Conservation (phyloP, 2,797 vertebrate genomes). For the Dipus sagitta region DNA sequence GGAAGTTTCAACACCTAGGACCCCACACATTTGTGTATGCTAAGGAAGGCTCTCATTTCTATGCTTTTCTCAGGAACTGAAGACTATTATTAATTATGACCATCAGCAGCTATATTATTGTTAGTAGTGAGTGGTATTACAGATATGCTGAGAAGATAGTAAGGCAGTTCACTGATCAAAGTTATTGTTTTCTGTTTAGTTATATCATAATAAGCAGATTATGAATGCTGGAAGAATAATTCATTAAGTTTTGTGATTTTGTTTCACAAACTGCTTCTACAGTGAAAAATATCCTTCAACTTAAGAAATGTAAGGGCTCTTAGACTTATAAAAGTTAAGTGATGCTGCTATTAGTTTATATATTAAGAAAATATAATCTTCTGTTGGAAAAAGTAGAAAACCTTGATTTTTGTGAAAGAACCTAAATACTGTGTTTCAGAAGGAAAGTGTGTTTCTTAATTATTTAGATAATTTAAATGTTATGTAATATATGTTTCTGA, state of each 20-base stretch:
- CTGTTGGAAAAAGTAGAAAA: slow-evolving; percentile 29
- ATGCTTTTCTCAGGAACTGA: slow-evolving; percentile 35
- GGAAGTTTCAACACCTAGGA: neutral
- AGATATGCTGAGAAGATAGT: slow-evolving; percentile 1
- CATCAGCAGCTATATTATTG: slow-evolving; percentile 7
- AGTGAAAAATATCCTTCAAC: slow-evolving; percentile 41
- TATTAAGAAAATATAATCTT: slow-evolving; percentile 35
- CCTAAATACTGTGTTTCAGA: neutral
- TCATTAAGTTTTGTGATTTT: slow-evolving; percentile 46
- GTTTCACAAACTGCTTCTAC: slow-evolving; percentile 24
- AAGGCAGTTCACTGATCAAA: neutral
- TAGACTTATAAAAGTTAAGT: slow-evolving; percentile 50
- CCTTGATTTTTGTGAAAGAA: slow-evolving; percentile 31
- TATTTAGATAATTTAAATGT: slow-evolving; percentile 54
- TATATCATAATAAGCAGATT: slow-evolving; percentile 7
- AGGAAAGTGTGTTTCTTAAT: slow-evolving; percentile 22
- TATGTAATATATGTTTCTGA: slow-evolving; percentile 8
- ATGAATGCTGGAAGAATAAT: slow-evolving; percentile 17
- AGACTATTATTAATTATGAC: slow-evolving; percentile 10
- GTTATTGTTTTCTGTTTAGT: neutral
- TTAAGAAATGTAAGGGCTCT: slow-evolving; percentile 41
- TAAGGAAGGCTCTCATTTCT: neutral
- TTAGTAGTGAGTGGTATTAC: neutral
- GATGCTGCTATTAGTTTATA: slow-evolving; percentile 4
- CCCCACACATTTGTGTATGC: neutral